Evolutionary conservation across 1,140 invertebrate species (phyloP), one percentile per base, ranked within the genome.

Genomic region (Heliconius eleuchia): DNA sequence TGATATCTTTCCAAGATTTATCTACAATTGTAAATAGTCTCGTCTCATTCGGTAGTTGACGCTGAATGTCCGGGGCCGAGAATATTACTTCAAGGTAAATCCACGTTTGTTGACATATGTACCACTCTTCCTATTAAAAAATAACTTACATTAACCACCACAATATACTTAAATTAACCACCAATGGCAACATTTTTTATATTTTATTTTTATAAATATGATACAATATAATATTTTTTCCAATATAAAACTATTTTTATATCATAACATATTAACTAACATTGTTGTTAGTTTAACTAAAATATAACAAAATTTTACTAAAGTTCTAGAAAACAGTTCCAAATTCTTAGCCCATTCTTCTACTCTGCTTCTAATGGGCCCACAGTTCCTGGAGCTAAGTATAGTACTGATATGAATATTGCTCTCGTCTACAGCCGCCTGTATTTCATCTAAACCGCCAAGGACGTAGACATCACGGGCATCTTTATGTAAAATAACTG

Each of bases 81-180:
- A 98, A 98, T 85, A 98, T 98, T 7, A 97, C 97, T 89, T 98
- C 97, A 71, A 98, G 92, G 85, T 98, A 98, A 5, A 98, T 95
- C 97, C 97, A 98, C 70, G 97, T 97, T 84, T 97, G 96, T 88
- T 98, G 98, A 84, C 97, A 98, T 52, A 95, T 95, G 85, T 96
- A 95, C 98, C 98, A 98, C 88, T 97, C 97, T 89, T 98, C 97
- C 97, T 97, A 76, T 78, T 77, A n/a, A 18, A 39, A 75, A 18
- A 75, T 52, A 11, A 77, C 4, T 52, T 19, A 23, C 23, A 23
- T 23, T 23, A 23, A 23, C 23, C 23, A 23, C 23, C 23, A 23
- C 23, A 23, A 52, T 19, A 52, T 1, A 7, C 50, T 18, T 52
- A 52, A 52, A 52, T 52, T 6, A 5, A 19, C 18, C 16, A 52